Conservation (phyloP, 2,113 vertebrate species). For the Himantopus leucocephalus region DNA sequence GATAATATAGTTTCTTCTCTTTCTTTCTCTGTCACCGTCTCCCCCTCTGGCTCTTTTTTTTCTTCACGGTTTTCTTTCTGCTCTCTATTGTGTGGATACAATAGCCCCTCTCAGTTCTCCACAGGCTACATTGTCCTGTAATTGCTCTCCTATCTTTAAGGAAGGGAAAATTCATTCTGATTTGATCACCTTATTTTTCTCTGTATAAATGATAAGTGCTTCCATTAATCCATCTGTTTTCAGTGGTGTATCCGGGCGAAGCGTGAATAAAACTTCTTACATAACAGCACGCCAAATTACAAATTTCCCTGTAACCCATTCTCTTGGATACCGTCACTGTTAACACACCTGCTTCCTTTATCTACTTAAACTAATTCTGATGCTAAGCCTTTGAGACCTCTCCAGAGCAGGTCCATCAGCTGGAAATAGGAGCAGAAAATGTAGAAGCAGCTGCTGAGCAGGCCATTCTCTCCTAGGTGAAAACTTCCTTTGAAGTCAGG, state of each 20-base stretch:
- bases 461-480: neutral
- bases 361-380: neutral
- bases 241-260: neutral
- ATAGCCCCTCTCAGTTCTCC: neutral
- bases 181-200: neutral
- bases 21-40: neutral
- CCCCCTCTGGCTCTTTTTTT: neutral
- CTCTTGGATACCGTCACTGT: neutral
- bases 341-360: neutral
- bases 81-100: neutral
- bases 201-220: neutral
- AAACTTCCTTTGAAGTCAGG: neutral
- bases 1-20: neutral
- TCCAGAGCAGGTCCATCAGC: neutral
- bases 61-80: neutral
- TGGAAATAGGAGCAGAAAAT: neutral
- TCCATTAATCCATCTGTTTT: neutral
- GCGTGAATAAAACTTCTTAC: neutral
- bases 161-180: neutral
- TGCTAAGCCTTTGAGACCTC: neutral
- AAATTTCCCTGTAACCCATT: neutral
- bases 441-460: neutral
- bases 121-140: neutral
- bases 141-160: neutral
- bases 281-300: neutral